Conservation (phyloP, 92 coral and sea anemone genomes). For the Metridium senile region DNA sequence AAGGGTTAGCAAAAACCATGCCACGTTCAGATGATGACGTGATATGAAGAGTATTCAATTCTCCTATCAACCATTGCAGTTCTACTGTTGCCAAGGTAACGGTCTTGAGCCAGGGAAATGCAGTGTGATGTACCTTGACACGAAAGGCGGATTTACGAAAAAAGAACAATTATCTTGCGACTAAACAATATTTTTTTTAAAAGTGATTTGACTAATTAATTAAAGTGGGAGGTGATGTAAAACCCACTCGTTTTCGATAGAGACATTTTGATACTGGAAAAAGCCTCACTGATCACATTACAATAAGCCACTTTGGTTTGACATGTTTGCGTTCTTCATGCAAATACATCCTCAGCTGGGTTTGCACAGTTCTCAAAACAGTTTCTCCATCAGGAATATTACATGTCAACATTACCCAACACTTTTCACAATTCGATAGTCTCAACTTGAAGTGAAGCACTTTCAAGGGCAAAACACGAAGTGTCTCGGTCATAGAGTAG, state of each 20-base stretch:
- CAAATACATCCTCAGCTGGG: constrained; percentile 20
- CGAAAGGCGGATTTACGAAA: too few relatives aligned
- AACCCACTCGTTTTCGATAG: too few relatives aligned
- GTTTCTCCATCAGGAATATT: constrained; percentile 19
- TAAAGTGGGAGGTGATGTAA: too few relatives aligned
- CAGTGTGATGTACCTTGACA: background rate
- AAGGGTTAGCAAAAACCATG: too few relatives aligned
- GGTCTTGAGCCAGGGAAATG: background rate
- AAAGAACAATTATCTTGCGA: too few relatives aligned
- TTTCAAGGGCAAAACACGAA: constrained; percentile 8
- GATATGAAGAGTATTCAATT: background rate
- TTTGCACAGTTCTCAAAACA: constrained; percentile 28
- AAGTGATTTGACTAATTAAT: too few relatives aligned
- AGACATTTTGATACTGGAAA: too few relatives aligned
- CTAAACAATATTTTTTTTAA: too few relatives aligned
- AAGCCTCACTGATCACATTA: background rate
- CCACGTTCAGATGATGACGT: too few relatives aligned
- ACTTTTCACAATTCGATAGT: constrained; percentile 5
- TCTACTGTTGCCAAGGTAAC: background rate
- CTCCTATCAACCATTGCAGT: background rate
- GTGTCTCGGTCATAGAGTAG: background rate
- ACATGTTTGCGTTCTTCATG: constrained; percentile 9
- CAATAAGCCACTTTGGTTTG: background rate
- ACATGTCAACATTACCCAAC: constrained; percentile 13
- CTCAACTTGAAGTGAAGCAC: constrained; percentile 1